Evolutionary conservation across 2,888 invertebrate genomes (phyloP), one percentile per base, ranked within the genome.

Genomic region (Acrocyrtus sp.): DNA sequence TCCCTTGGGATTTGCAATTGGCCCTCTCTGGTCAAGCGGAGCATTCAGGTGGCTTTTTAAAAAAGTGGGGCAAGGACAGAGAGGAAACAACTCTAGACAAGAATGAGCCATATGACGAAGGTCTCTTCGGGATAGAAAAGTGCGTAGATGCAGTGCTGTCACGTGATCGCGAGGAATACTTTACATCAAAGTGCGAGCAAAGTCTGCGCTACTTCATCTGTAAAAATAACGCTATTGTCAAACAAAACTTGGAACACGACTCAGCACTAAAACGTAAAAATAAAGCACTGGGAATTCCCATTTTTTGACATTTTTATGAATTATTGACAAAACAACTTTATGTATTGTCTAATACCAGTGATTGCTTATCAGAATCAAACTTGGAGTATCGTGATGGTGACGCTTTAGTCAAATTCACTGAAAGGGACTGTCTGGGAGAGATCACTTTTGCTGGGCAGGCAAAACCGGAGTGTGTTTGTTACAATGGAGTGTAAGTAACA

Each of bases 401-500:
- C 10, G 1, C 19, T 22, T 60, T 51, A n/a, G 21, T 41, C 41
- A 41, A 45, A 10, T 27, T 6, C 0, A 67, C 12, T 1, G 24
- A n/a, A n/a, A 67, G 29, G 24, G 58, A 67, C 27, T 67, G 67
- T 19, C 58, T 45, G 27, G 67, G 67, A 4, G 58, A 58, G 43
- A 41, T 67, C 1, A 22, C 58, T 10, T 51, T 67, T 51, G 12
- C 58, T n/a, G 51, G 58, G 1, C n/a, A 51, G 8, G 39, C 43
- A 27, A 67, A 67, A 24, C 58, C 58, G 1, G 43, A 67, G 1
- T 67, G 67, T 53, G 51, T 34, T 15, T 67, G 67, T 34, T 67
- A 51, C 29, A 45, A 17, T 58, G 67, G 67, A 58, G 58, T 67
- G 67, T 67, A 60, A 66, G 43, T n/a, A n/a, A n/a, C n/a, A n/a